Evolutionary conservation across 2,888 invertebrate genomes (phyloP), one percentile per base, ranked within the genome.

Genomic region (Euzophera pinguis): DNA sequence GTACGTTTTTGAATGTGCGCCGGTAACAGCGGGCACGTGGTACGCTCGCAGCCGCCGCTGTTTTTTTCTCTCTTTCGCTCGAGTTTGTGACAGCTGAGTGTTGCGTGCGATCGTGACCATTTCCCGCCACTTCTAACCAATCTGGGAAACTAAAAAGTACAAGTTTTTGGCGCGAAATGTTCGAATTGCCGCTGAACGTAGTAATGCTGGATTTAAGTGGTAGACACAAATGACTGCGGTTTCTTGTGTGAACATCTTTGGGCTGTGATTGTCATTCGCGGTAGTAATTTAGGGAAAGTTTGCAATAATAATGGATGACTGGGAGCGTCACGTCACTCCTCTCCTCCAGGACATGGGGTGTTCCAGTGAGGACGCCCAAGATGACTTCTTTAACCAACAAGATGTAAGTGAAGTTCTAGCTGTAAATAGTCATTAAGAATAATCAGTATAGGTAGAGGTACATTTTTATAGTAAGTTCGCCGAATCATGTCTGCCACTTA

Each of bases 321-420:
- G 92, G 92, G 92, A 92, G 79, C 87, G 91, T 64, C 92, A 92
- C 71, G 91, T 92, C 59, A 91, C 91, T 54, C 91, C 91, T 45
- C 88, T 92, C 56, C 83, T 92, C 59, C 92, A 91, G 74, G 92
- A 92, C 69, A 92, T 92, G 90, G 91, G 90, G 67, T 90, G 90
- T 72, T 75, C 89, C 59, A 86, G 81, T 65, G 90, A 89, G 72
- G 91, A 91, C 63, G 85, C 87, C 62, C 91, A 91, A 69, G 91
- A 91, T 63, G 91, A 92, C 79, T 92, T 91, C 82, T 91, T 92
- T 81, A 88, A 84, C 70, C 91, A 91, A 62, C 92, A 92, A 80
- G 92, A 92, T 73, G 92, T 92, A 84, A 91, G 91, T 90, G 63
- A 63, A 58, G 17, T 37, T 56, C 53, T 54, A 51, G 54, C 51